Base-by-base conservation (phyloP, 2,888 invertebrate species). In the Zaprionus lineosus region DNA sequence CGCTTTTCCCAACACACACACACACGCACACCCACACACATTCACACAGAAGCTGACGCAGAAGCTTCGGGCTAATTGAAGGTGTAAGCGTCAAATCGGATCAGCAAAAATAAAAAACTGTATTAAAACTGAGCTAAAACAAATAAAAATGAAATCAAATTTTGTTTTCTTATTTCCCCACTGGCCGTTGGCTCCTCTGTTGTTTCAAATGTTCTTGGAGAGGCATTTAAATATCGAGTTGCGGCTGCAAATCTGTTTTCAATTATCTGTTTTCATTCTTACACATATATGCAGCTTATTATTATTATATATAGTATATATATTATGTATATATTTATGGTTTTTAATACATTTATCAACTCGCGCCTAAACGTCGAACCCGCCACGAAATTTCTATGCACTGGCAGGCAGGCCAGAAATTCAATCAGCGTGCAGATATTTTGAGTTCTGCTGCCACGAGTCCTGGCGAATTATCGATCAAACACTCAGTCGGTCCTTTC, bases 381-480 rank as follows among this genome's bases (percentile, higher is more conserved):
- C 58, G 58, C 40, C 61, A 15, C 37, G 40, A 58, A 66, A 66
- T 66, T 69, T 57, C 53, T 62, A 31, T 61, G 59, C 68, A 78
- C 78, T 78, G 78, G n/a, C n/a, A n/a, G n/a, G n/a, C n/a, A 50
- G 53, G 62, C 65, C 51, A 29, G 14, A 44, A 31, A 60, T 63
- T 64, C 59, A 69, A 59, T 65, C 72, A 63, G 57, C 57, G 58
- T 76, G 70, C 74, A 71, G 76, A 76, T 68, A 76, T 74, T 69
- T 33, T 57, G 41, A 59, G 18, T 40, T 47, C 48, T 46, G 16
- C 24, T 14, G 16, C 26, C n/a, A 40, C 29, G 40, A 43, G 57
- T 53, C 48, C 41, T 60, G 41, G 56, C 47, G 39, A 37, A 37
- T 55, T 86, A 86, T 86, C 74, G 86, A 86, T 86, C 86, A 86